Evolutionary conservation across 2,797 vertebrate species (phyloP), one percentile per base, ranked within the genome.

Genomic region (Muscicapa comitata): DNA sequence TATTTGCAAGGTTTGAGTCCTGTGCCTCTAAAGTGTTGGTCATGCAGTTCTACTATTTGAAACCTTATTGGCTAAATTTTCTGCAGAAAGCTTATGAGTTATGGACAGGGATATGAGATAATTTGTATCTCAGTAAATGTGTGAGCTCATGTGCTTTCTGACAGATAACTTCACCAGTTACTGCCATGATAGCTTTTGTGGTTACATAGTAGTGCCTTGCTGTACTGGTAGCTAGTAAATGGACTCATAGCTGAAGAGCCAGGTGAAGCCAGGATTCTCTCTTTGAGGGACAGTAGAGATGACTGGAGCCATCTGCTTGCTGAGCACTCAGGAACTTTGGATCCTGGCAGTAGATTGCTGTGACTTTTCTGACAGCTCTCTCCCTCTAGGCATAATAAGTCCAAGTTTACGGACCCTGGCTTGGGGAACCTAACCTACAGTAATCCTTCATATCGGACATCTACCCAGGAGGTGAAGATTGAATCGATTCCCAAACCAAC

Each of bases 381-480:
- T 85, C 92, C 50, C 51, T 94, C 59, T 96, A 99, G 99, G 95
- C 99, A 99, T 96, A 99, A 99, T 96, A 99, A 99, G 81, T 98
- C 98, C 9, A 99, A 99, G 98, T 99, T 99, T 88, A 98, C 99
- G 0, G 99, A 99, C 73, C 98, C 99, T 9, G 98, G 98, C 35
- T 97, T 99, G 97, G 99, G 99, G 82, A 99, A 99, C 95, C 97
- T 99, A 80, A 99, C 99, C 29, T 99, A 99, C 97, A 99, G 99
- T 96, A 99, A 99, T 94, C 99, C 99, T 21, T 99, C 99, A 0
- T 99, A 99, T 91, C 98, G 99, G 58, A 99, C 99, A 2, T 99
- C 99, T 50, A 99, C 99, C 4, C 99, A 99, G 91, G 99, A 99
- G 92, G 99, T 99, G 67, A 99, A 99, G 97, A 99, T 99, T 13